Percentiles rank a stretch among this genome's conserved stretches.
Evolutionary conservation across 2,888 invertebrate genomes (phyloP).

Genomic region (Drosophila subsilvestris): DNA sequence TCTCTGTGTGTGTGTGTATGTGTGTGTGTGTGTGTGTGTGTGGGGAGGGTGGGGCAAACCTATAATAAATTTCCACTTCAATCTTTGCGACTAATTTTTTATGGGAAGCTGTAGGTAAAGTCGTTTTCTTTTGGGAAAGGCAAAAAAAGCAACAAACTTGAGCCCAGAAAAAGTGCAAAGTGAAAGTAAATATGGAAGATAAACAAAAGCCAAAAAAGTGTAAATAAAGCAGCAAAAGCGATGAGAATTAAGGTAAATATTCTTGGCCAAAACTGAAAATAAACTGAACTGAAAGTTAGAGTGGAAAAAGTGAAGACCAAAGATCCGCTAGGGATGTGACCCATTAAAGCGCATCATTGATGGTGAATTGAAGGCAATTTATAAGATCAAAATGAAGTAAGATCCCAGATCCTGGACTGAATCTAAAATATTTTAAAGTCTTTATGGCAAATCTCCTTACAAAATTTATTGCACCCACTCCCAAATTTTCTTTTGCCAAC

Average conservation of each 20-base stretch:
- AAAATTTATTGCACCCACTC: too few species aligned
- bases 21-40: background rate
- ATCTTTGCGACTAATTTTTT: slow-evolving; percentile 9
- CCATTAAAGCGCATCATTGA: background rate
- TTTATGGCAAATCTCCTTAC: background rate
- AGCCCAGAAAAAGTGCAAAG: slow-evolving; percentile 36
- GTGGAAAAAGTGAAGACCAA: background rate
- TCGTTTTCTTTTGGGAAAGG: slow-evolving; percentile 12
- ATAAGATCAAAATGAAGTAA: too few species aligned
- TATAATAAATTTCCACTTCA: background rate
- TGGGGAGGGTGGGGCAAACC: too few species aligned
- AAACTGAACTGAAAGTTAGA: slow-evolving; percentile 3
- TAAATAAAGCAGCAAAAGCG: slow-evolving; percentile 6
- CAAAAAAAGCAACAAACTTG: slow-evolving; percentile 29
- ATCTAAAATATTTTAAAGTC: background rate
- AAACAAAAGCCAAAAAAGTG: slow-evolving; percentile 24
- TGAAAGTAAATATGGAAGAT: slow-evolving; percentile 43
- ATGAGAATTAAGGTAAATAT: slow-evolving; percentile 27
- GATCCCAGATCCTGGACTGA: background rate
- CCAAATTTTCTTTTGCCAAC: too few species aligned
- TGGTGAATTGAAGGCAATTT: too few species aligned
- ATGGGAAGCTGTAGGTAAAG: background rate
- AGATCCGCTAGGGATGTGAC: background rate
- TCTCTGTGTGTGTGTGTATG: background rate
- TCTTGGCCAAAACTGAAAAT: background rate